These are phyloP conservation scores for Pseudomyrmex concolor DNA, from an alignment of 1,140 invertebrate genomes.

Conservation along the genomic window DNA sequence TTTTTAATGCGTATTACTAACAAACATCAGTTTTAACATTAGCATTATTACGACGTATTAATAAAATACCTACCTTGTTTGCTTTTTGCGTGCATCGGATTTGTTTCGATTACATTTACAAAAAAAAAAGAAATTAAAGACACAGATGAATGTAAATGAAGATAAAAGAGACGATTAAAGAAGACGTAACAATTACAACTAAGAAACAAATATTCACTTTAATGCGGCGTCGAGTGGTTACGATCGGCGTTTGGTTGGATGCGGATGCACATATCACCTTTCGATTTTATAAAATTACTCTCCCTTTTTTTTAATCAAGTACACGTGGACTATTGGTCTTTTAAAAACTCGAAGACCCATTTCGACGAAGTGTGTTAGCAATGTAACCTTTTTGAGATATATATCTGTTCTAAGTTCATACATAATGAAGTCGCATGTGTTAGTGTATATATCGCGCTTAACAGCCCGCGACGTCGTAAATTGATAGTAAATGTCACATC, in stretches of 20 bases:
- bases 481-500: conserved; percentile 83
- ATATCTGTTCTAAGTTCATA: not conserved
- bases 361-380: not conserved
- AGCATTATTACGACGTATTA: conserved; percentile 13
- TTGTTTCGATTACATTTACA: conserved; percentile 15
- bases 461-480: conserved; percentile 80
- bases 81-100: not conserved
- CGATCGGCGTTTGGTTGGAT: conserved; percentile 14
- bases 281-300: not conserved
- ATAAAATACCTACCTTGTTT: not conserved
- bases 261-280: not conserved
- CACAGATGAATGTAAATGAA: not conserved
- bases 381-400: conserved; percentile 32
- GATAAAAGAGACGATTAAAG: not conserved
- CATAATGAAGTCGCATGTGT: not conserved
- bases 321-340: not conserved
- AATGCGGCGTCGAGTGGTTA: conserved; percentile 31
- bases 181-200: not conserved
- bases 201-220: not conserved
- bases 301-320: not conserved
- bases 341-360: conserved; percentile 11
- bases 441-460: conserved; percentile 70
- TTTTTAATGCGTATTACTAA: conserved; percentile 35
- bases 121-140: not conserved
- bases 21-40: conserved; percentile 2